phyloP scores from a whole-genome alignment of 2,888 invertebrate species.

The Chymomyza amoena region DNA sequence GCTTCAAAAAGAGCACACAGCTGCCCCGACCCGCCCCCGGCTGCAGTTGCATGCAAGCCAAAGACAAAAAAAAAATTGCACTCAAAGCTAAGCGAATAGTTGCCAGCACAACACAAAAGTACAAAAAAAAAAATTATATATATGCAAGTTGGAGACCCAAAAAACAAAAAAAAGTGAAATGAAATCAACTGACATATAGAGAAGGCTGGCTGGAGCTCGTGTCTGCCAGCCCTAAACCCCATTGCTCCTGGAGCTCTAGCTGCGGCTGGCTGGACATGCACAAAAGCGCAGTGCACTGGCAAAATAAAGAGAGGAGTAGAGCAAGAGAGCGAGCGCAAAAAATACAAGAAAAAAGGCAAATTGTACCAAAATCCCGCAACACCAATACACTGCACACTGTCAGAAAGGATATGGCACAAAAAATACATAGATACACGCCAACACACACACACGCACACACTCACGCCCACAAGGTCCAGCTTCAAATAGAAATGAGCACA shows the following conservation, averaged over 20 bases:
- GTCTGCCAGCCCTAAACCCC: background rate
- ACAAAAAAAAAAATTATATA: background rate
- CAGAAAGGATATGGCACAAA: conserved; percentile 58
- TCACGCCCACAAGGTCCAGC: conserved; percentile 65
- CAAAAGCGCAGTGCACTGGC: background rate
- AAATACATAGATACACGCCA: conserved; percentile 36
- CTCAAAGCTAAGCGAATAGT: conserved; percentile 63
- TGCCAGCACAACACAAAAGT: conserved; percentile 13
- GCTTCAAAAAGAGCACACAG: conserved; percentile 1
- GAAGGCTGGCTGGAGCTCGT: conserved; percentile 10
- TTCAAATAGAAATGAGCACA: conserved; percentile 57
- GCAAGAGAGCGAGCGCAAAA: conserved; percentile 19
- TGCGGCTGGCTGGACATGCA: background rate
- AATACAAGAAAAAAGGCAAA: conserved; percentile 49
- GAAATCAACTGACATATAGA: conserved; percentile 74
- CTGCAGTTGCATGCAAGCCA: background rate
- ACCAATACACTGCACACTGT: conserved; percentile 58
- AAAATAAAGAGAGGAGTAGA: background rate
- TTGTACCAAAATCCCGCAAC: conserved; percentile 67
- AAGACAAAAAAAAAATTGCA: background rate
- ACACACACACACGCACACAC: conserved; percentile 18
- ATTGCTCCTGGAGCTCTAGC: background rate
- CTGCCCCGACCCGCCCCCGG: background rate
- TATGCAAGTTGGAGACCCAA: conserved; percentile 8
- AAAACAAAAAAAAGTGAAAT: conserved; percentile 63